These are phyloP conservation scores for Morone chrysops DNA, from an alignment of 2,113 vertebrate species.

Conservation along the genomic window DNA sequence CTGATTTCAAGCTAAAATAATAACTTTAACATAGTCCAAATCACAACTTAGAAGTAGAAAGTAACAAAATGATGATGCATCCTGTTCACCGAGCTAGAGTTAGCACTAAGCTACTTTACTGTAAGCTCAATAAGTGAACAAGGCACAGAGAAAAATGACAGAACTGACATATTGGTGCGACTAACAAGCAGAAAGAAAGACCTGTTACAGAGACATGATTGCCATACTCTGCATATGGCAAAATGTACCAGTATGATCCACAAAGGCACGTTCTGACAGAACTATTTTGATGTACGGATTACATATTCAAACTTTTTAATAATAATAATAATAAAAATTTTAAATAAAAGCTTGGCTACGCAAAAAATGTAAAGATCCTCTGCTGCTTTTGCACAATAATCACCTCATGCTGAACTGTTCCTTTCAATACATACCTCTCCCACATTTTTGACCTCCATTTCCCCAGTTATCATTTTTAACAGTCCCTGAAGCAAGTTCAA, in stretches of 20 bases:
- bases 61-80: background rate
- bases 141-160: background rate
- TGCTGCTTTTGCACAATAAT: background rate
- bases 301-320: background rate
- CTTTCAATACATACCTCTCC: background rate
- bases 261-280: background rate
- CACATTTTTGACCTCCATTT: background rate
- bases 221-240: background rate
- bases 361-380: background rate
- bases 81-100: background rate
- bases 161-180: background rate
- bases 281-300: background rate
- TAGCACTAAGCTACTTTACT: no score
- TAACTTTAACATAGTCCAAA: background rate
- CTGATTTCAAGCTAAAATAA: background rate
- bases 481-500: background rate
- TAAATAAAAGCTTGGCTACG: background rate
- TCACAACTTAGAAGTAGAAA: background rate
- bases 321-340: no score
- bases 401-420: background rate
- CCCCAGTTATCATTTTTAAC: background rate
- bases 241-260: background rate
- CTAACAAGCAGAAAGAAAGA: background rate
- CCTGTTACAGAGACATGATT: background rate
- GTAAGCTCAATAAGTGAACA: background rate